These are phyloP conservation scores for Nothobranchius furzeri DNA, from an alignment of 2,113 vertebrate species.

Conservation along the genomic window DNA sequence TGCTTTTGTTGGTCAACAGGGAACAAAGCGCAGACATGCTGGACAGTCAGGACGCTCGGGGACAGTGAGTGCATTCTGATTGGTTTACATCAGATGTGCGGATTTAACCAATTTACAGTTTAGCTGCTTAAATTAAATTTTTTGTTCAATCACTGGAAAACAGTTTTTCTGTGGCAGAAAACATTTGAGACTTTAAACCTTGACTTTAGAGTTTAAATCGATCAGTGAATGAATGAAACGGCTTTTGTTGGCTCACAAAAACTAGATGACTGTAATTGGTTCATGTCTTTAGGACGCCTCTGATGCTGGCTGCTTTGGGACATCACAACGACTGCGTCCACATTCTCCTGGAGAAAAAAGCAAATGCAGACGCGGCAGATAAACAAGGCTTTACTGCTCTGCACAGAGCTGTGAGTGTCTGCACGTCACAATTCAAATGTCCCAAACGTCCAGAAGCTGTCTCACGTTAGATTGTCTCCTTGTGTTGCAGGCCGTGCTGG, in stretches of 20 bases:
- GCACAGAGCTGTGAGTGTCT: constrained; percentile 87
- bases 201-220: background rate
- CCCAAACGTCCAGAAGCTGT: background rate
- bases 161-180: background rate
- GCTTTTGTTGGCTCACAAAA: too few species aligned
- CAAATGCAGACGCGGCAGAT: constrained; percentile 87
- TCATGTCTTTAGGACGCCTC: constrained; percentile 81
- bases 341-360: constrained; percentile 93
- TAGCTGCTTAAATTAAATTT: too few species aligned
- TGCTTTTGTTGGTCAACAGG: constrained; percentile 90
- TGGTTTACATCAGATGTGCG: background rate
- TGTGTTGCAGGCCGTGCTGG: constrained; percentile 83
- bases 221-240: too few species aligned
- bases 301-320: constrained; percentile 93
- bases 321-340: constrained; percentile 91
- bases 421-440: background rate
- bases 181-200: background rate
- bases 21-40: constrained; percentile 86
- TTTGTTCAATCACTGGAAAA: background rate
- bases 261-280: background rate
- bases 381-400: constrained; percentile 89
- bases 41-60: constrained; percentile 87
- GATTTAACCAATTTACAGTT: background rate
- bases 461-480: background rate
- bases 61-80: constrained; percentile 86